These are phyloP conservation scores for Sinotaia quadrata DNA, from an alignment of 2,888 invertebrate species.

Conservation along the genomic window DNA sequence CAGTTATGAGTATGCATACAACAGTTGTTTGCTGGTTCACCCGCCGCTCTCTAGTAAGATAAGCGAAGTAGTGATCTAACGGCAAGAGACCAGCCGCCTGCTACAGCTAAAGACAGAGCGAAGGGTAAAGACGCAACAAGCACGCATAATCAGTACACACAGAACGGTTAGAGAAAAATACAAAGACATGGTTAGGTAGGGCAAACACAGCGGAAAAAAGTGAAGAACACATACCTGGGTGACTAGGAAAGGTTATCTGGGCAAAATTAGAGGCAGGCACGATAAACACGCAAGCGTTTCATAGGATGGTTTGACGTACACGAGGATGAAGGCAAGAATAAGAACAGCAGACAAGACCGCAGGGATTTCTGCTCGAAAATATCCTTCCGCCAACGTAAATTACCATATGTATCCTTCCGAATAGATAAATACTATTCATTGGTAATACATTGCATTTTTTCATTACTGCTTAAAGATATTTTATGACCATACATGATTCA, in stretches of 20 bases:
- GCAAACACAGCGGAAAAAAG: slow-evolving; percentile 40
- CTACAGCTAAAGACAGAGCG: neutral
- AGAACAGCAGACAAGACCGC: slow-evolving; percentile 17
- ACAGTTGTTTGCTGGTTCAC: neutral
- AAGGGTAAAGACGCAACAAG: slow-evolving; percentile 15
- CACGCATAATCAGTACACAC: neutral
- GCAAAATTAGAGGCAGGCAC: slow-evolving; percentile 53
- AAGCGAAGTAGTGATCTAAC: slow-evolving; percentile 5
- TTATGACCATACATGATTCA: no score
- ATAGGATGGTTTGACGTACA: slow-evolving; percentile 27
- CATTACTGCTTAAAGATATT: no score
- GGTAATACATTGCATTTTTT: no score
- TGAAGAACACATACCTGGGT: slow-evolving; percentile 61
- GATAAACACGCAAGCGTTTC: slow-evolving; percentile 42
- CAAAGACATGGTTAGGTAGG: slow-evolving; percentile 19
- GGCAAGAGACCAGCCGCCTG: neutral
- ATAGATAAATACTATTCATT: no score
- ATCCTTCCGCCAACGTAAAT: slow-evolving; percentile 17
- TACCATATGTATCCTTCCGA: no score
- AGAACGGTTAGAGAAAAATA: neutral
- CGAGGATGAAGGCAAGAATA: slow-evolving; percentile 18
- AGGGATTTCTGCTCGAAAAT: slow-evolving; percentile 2
- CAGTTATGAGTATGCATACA: neutral
- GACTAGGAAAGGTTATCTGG: slow-evolving; percentile 58
- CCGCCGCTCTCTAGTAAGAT: slow-evolving; percentile 1